Percentiles rank a stretch among this genome's conserved stretches.
Conservation (phyloP, 2,113 vertebrate genomes). For the Ptyas mucosa region DNA sequence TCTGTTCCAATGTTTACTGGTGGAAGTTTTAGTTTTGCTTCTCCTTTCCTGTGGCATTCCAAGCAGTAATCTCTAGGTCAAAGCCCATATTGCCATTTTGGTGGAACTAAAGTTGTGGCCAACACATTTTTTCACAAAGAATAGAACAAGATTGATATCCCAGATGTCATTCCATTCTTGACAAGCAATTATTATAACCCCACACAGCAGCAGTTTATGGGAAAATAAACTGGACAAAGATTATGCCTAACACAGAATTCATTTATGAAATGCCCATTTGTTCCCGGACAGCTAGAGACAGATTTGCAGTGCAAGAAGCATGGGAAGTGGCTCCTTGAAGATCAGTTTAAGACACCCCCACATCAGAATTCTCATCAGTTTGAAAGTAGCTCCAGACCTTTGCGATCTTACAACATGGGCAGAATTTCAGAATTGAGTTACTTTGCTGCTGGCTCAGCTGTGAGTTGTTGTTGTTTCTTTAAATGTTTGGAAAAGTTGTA, state of each 20-base stretch:
- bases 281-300: not conserved
- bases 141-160: constrained; percentile 7
- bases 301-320: not conserved
- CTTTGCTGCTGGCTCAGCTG: not conserved
- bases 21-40: not conserved
- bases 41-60: not conserved
- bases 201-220: not conserved
- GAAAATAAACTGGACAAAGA: not conserved
- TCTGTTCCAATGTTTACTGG: constrained; percentile 42
- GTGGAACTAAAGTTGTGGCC: not conserved
- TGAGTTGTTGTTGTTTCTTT: not conserved
- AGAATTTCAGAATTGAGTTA: not conserved
- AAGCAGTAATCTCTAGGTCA: not conserved
- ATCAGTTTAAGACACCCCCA: not conserved
- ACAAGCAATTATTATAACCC: not conserved
- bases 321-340: not conserved
- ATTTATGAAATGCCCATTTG: not conserved
- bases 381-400: not conserved
- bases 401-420: not conserved
- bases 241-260: not conserved
- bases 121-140: constrained; percentile 15
- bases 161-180: not conserved
- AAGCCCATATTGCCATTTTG: not conserved
- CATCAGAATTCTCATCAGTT: not conserved
- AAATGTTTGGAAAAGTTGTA: not conserved